Evolutionary conservation across 2,797 vertebrate species (phyloP).

Genomic region (Chromis chromis): DNA sequence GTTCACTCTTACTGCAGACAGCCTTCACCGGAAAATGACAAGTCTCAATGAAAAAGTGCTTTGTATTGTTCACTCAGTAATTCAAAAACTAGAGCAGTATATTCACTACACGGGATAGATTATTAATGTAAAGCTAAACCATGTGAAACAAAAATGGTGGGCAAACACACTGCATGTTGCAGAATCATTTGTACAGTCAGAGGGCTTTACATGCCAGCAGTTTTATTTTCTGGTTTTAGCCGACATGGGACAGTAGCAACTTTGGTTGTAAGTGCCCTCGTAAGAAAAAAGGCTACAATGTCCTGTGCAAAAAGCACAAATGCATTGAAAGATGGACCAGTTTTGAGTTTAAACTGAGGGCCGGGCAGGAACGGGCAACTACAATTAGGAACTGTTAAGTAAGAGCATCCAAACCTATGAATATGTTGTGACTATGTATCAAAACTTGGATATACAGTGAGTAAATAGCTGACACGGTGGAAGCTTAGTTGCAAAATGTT

Average conservation of each 20-base stretch:
- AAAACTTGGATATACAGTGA: slow-evolving; percentile 74
- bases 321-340: slow-evolving; percentile 29
- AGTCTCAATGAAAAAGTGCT: slow-evolving; percentile 77
- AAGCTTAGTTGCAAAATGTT: slow-evolving; percentile 65
- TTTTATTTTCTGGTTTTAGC: slow-evolving; percentile 37
- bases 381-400: slow-evolving; percentile 59
- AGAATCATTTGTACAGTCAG: slow-evolving; percentile 69
- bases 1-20: slow-evolving; percentile 45
- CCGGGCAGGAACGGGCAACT: slow-evolving; percentile 39
- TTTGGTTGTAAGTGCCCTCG: slow-evolving; percentile 58
- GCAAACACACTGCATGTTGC: slow-evolving; percentile 60
- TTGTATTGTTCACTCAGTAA: slow-evolving; percentile 72
- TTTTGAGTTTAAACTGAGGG: slow-evolving; percentile 40
- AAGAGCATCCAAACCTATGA: slow-evolving; percentile 74
- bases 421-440: slow-evolving; percentile 76
- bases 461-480: slow-evolving; percentile 70
- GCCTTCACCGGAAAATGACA: slow-evolving; percentile 64
- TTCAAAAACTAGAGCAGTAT: slow-evolving; percentile 72
- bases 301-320: slow-evolving; percentile 57
- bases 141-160: slow-evolving; percentile 59
- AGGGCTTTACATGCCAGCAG: slow-evolving; percentile 53
- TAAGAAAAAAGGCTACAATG: slow-evolving; percentile 35
- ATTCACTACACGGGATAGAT: slow-evolving; percentile 70
- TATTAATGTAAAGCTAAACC: slow-evolving; percentile 71
- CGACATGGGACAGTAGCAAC: slow-evolving; percentile 53